Base-by-base conservation (phyloP, 2,113 vertebrate genomes). In the Urocolius indicus region DNA sequence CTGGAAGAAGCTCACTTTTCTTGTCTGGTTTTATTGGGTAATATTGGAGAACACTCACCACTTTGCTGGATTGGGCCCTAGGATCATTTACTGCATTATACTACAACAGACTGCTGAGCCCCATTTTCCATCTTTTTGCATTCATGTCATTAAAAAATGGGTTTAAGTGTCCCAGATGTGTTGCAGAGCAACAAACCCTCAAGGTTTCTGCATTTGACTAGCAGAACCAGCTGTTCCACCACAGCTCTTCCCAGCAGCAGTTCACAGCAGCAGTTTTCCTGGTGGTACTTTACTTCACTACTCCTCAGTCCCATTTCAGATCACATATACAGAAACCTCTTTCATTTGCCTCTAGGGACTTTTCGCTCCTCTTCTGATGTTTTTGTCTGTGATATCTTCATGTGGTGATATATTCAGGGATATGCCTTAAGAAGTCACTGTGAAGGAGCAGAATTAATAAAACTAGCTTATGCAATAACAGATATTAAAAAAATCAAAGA, bases 401-500 rank as follows among this genome's bases (percentile, higher is more conserved):
- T 63, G 58, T 82, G 38, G 59, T 34, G 90, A 80, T 11, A 26
- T 71, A 49, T 41, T 67, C 75, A 51, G 27, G 23, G 32, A 85
- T 51, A 52, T 52, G 29, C 49, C 43, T 59, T 51, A 69, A 78
- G 22, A 75, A 89, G 30, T 23, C 55, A 69, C 49, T 7, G 51
- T n/a, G 62, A 72, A 93, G 74, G 73, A 66, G 73, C 54, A 84
- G 80, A 91, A 85, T 82, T 26, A 91, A 81, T 87, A 87, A 89
- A 94, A 94, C 49, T 46, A 65, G 2, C 15, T 32, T 95, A 85
- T 54, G 19, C 9, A 78, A 23, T 26, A 73, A 52, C 26, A 65
- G 32, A 19, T 22, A 21, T 5, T 65, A 20, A 92, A 24, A 41
- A 87, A 75, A 82, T 14, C 32, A 88, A 59, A 34, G 16, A 8